Evolutionary conservation across 2,888 invertebrate genomes (phyloP).

Genomic region (Camponotus fellah): DNA sequence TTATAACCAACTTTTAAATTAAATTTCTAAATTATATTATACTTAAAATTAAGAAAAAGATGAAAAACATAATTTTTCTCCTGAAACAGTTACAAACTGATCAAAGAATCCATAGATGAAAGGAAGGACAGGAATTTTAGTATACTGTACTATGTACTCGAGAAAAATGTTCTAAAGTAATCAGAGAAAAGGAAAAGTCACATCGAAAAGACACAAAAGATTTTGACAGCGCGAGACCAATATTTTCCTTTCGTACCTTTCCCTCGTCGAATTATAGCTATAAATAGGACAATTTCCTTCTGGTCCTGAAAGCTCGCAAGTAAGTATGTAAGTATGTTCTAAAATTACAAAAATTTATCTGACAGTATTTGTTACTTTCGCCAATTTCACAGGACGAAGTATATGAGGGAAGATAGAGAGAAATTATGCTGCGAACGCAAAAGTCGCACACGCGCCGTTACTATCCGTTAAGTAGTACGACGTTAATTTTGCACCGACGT

Average conservation of each 20-base stretch:
- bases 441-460: background rate
- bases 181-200: conserved; percentile 21
- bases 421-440: background rate
- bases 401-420: background rate
- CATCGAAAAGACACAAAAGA: conserved; percentile 23
- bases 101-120: background rate
- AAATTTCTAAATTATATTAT: background rate
- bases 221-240: conserved; percentile 24
- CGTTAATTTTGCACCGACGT: conserved; percentile 1
- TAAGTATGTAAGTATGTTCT: conserved; percentile 24
- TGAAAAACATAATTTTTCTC: background rate
- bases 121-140: background rate
- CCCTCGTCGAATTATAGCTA: conserved; percentile 12
- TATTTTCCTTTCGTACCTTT: conserved; percentile 28
- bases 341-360: background rate
- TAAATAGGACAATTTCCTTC: conserved; percentile 16
- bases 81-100: background rate
- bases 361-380: background rate
- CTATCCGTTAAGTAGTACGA: background rate
- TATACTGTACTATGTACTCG: background rate
- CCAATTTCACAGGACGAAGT: background rate
- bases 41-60: background rate
- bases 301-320: background rate
- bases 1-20: conserved; percentile 10
- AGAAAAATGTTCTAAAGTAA: conserved; percentile 26